Conservation (phyloP, 2,113 vertebrate species). For the Platysteira castanea region DNA sequence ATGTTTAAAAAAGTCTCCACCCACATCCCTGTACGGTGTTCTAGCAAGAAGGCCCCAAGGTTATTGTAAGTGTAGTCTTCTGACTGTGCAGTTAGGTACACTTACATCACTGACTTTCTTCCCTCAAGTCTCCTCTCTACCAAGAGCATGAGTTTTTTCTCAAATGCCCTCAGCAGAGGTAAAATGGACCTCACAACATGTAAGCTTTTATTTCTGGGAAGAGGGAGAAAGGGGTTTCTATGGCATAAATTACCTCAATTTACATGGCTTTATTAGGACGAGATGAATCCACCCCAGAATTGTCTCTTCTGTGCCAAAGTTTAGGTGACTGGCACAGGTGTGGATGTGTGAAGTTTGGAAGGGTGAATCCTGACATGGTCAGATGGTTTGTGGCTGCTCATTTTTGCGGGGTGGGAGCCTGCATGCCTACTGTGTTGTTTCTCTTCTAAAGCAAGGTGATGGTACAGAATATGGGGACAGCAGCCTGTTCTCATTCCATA, state of each 20-base stretch:
- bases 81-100: not conserved
- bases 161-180: not conserved
- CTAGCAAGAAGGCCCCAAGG: not conserved
- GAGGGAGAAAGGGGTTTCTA: not conserved
- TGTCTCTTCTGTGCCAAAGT: not conserved
- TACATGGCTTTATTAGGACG: not conserved
- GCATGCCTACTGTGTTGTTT: not conserved
- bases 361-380: rapidly evolving
- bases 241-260: not conserved
- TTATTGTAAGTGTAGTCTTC: not conserved
- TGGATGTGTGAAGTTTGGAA: not conserved
- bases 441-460: not conserved
- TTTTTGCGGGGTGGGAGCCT: not conserved
- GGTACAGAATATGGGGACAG: rapidly evolving
- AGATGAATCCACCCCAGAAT: not conserved
- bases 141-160: not conserved
- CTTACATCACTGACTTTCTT: not conserved
- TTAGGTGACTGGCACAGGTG: not conserved
- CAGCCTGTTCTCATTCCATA: not conserved
- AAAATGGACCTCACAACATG: not conserved
- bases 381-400: not conserved
- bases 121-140: not conserved
- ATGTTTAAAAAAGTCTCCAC: conserved; percentile 18
- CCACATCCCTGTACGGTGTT: not conserved
- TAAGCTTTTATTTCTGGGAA: not conserved